Percentiles rank a stretch among this genome's conserved stretches.
phyloP scores from a whole-genome alignment of 2,888 invertebrate species.

The Petrolisthes cinctipes region DNA sequence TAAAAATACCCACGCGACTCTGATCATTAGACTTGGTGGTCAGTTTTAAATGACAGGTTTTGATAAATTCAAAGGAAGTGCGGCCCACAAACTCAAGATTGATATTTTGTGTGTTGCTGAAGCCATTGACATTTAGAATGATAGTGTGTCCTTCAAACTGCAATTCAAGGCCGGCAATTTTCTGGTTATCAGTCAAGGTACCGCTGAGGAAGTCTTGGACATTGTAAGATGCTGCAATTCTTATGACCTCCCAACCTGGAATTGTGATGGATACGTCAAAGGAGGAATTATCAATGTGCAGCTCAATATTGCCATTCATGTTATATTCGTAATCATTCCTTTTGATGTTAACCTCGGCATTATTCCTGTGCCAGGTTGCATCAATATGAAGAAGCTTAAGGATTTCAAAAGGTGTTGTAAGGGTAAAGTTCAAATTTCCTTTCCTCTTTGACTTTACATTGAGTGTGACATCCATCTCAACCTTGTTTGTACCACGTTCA shows the following conservation, averaged over 20 bases:
- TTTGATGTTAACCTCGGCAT: conserved; percentile 39
- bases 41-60: conserved; percentile 23
- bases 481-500: conserved; percentile 40
- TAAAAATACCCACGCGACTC: conserved; percentile 42
- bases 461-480: conserved; percentile 41
- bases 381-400: conserved; percentile 41
- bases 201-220: conserved; percentile 49
- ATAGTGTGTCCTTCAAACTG: conserved; percentile 38
- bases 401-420: conserved; percentile 57
- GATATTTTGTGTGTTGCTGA: conserved; percentile 46
- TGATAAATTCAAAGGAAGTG: conserved; percentile 32
- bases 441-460: conserved; percentile 29
- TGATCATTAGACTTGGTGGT: conserved; percentile 47
- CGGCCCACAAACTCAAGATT: conserved; percentile 38
- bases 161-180: conserved; percentile 51
- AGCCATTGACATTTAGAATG: conserved; percentile 38
- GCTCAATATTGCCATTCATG: conserved; percentile 51
- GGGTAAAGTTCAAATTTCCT: conserved; percentile 39
- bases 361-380: conserved; percentile 47
- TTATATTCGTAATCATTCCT: conserved; percentile 53
- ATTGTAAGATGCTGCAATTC: conserved; percentile 47
- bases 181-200: conserved; percentile 7
- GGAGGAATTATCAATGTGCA: conserved; percentile 47
- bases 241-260: conserved; percentile 34
- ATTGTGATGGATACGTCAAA: conserved; percentile 51